phyloP scores from a whole-genome alignment of 2,888 invertebrate genomes.

The Coremacera marginata region DNA sequence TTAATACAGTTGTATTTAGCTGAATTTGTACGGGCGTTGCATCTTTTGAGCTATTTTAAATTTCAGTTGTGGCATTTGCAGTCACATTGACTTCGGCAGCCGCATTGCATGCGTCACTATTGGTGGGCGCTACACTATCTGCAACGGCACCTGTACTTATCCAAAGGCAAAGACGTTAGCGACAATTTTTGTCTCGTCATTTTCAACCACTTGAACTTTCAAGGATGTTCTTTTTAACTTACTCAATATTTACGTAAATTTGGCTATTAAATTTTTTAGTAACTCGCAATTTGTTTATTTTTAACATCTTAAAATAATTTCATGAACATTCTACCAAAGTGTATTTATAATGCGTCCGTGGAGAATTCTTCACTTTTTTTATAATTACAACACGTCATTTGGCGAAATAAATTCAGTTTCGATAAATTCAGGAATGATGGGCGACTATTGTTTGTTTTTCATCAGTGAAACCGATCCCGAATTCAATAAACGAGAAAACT shows the following conservation, averaged over 20 bases:
- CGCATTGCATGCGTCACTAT: conserved; percentile 10
- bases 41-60: not conserved
- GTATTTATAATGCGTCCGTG: conserved; percentile 7
- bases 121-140: conserved; percentile 3
- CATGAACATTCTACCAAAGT: conserved; percentile 33
- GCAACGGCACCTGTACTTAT: not conserved
- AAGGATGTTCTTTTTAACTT: not conserved
- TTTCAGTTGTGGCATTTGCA: not conserved
- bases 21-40: not conserved
- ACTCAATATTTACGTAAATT: conserved; percentile 3
- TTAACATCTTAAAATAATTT: conserved; percentile 25
- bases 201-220: not conserved
- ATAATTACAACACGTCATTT: conserved; percentile 41
- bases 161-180: conserved; percentile 8
- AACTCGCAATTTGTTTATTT: not conserved
- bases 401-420: too few species aligned
- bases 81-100: too few species aligned
- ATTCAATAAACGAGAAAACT: too few species aligned
- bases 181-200: conserved; percentile 39
- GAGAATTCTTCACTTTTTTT: not conserved
- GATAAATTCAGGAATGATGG: too few species aligned
- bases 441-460: too few species aligned
- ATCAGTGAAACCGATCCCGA: too few species aligned
- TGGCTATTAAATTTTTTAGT: conserved; percentile 14
- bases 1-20: not conserved